phyloP scores from a whole-genome alignment of 2,113 vertebrate species.

The Grallaria varia region DNA sequence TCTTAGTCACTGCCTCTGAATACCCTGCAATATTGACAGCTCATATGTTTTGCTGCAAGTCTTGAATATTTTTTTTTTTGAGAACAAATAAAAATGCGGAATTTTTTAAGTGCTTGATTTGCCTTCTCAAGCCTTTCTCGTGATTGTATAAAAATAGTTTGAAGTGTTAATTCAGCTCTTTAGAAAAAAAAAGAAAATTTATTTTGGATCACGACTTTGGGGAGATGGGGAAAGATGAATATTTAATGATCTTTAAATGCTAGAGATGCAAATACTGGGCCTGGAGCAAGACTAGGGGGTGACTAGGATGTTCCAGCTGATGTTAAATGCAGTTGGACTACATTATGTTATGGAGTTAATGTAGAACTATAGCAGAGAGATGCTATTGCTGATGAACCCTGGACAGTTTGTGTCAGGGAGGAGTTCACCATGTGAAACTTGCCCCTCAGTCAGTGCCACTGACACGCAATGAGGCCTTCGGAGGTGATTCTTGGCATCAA shows the following conservation, averaged over 20 bases:
- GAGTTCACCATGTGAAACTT: neutral
- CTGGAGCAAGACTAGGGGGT: neutral
- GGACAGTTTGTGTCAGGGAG: neutral
- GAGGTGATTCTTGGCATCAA: neutral
- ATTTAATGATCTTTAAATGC: neutral
- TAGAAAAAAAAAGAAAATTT: neutral
- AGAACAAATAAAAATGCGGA: neutral
- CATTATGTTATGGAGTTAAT: neutral
- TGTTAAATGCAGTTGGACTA: neutral
- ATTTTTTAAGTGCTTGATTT: neutral
- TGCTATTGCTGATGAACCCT: neutral
- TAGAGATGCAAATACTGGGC: neutral
- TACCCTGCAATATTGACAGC: neutral
- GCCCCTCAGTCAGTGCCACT: neutral
- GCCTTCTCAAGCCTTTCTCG: neutral
- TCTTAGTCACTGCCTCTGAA: neutral
- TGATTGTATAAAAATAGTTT: neutral
- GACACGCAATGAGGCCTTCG: neutral
- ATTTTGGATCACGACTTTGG: neutral
- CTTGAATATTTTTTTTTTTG: neutral
- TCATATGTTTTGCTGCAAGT: neutral
- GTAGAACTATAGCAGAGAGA: neutral
- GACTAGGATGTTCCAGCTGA: neutral
- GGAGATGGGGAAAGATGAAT: neutral
- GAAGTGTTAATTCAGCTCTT: neutral